A percentile compares a stretch with the other conserved stretches of the same genome.
Conservation (phyloP, 2,797 vertebrate genomes). For the Mycteria americana region DNA sequence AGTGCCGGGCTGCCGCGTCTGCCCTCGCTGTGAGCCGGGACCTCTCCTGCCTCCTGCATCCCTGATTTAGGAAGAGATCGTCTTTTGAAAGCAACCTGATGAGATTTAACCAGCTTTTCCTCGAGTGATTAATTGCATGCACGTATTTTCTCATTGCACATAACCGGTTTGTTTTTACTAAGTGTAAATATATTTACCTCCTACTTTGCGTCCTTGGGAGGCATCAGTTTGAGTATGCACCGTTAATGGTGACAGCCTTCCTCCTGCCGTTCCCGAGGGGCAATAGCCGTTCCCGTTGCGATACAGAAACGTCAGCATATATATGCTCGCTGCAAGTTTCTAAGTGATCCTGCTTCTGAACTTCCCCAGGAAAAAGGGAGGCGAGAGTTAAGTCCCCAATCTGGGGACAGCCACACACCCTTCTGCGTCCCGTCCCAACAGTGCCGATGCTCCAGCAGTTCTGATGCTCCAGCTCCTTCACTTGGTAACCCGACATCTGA, state of each 20-base stretch:
- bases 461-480: not conserved
- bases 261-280: not conserved
- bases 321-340: not conserved
- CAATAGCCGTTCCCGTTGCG: not conserved
- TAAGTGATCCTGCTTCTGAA: not conserved
- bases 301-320: too few species aligned
- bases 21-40: accelerated
- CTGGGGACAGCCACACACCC: too few species aligned
- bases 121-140: not conserved
- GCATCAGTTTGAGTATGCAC: not conserved
- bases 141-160: not conserved
- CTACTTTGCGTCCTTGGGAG: not conserved
- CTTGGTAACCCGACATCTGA: accelerated
- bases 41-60: not conserved
- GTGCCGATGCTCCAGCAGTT: not conserved
- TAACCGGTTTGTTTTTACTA: not conserved
- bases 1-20: accelerated
- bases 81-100: not conserved
- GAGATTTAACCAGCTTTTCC: not conserved
- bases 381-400: too few species aligned
- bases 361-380: not conserved
- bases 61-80: not conserved
- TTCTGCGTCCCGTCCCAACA: not conserved
- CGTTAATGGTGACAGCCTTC: not conserved
- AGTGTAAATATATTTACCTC: not conserved